Percentiles rank a stretch among this genome's conserved stretches.
Conservation (phyloP, 2,113 vertebrate species). For the Lamprotornis superbus region DNA sequence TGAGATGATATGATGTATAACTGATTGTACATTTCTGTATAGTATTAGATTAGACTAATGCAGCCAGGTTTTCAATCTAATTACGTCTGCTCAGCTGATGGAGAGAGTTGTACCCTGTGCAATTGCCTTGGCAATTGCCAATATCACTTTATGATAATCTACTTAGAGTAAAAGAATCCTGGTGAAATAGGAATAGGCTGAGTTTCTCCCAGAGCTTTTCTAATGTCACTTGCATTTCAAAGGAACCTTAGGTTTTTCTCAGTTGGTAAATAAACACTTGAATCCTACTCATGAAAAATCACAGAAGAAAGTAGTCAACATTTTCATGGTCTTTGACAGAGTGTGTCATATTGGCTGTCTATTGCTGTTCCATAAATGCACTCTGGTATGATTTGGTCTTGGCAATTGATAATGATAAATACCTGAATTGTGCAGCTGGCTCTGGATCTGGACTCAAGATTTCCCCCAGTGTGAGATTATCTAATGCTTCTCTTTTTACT, state of each 20-base stretch:
- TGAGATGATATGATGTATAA: slow-evolving; percentile 34
- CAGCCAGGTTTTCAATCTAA: slow-evolving; percentile 50
- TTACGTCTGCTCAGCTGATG: slow-evolving; percentile 27
- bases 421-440: background rate
- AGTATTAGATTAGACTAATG: slow-evolving; percentile 59
- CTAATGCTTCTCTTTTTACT: background rate
- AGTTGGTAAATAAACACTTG: background rate
- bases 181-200: background rate
- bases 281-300: background rate
- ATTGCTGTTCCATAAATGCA: background rate
- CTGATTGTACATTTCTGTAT: slow-evolving; percentile 23
- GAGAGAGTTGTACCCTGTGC: slow-evolving; percentile 1
- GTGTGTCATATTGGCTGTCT: background rate
- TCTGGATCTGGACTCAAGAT: background rate
- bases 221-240: background rate
- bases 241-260: background rate
- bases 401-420: background rate
- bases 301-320: background rate
- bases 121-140: slow-evolving; percentile 25
- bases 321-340: background rate
- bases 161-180: slow-evolving; percentile 28
- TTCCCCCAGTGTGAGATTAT: background rate
- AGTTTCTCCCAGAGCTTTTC: slow-evolving; percentile 3
- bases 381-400: background rate
- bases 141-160: slow-evolving; percentile 28